Percentiles rank a stretch among this genome's conserved stretches.
phyloP scores from a whole-genome alignment of 2,797 vertebrate species.

The Streptopelia turtur region DNA sequence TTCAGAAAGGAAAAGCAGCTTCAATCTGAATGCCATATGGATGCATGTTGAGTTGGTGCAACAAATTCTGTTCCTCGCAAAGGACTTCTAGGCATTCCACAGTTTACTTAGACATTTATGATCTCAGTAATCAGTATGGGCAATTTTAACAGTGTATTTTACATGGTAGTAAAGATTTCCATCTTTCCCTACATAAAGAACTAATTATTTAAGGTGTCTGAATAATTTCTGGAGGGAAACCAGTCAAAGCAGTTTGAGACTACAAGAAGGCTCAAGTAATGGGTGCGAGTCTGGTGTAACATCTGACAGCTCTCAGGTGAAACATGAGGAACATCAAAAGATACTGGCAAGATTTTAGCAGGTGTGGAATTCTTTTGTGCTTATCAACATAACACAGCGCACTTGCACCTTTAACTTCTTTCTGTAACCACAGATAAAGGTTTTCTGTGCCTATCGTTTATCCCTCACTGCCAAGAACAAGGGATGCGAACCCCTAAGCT shows the following conservation, averaged over 20 bases:
- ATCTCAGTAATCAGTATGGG: background rate
- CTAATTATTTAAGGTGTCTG: background rate
- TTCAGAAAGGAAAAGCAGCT: background rate
- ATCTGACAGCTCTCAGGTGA: background rate
- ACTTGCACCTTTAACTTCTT: background rate
- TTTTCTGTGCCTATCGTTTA: background rate
- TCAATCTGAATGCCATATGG: background rate
- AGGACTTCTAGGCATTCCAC: background rate
- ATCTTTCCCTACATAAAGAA: background rate
- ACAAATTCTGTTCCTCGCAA: background rate
- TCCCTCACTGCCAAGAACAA: background rate
- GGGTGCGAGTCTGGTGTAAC: background rate
- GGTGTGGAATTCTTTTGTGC: background rate
- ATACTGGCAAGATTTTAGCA: background rate
- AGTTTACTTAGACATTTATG: background rate
- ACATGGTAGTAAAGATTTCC: background rate
- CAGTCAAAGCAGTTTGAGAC: background rate
- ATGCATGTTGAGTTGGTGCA: fast-evolving
- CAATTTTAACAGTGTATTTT: background rate
- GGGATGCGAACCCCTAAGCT: background rate
- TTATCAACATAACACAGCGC: background rate
- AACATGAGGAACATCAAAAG: background rate
- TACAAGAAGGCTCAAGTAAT: background rate
- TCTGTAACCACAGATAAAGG: background rate
- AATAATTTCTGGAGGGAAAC: background rate